These are phyloP conservation scores for Saccostrea cuccullata DNA, from an alignment of 1,140 invertebrate species.

Conservation along the genomic window DNA sequence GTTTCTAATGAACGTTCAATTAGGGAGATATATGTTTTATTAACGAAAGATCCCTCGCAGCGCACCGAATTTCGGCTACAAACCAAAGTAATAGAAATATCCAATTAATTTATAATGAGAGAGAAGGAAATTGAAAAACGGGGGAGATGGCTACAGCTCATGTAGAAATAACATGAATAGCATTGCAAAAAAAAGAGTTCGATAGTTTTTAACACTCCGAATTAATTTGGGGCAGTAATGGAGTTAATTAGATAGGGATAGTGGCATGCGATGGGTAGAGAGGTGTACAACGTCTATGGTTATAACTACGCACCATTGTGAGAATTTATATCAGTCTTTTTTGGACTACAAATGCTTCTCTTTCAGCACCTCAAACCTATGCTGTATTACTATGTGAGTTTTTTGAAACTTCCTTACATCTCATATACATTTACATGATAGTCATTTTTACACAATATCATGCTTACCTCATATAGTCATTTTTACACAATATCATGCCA, in stretches of 20 bases:
- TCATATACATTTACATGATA: no score
- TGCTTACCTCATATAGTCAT: constrained; percentile 94
- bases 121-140: constrained; percentile 37
- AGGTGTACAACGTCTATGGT: background rate
- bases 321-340: background rate
- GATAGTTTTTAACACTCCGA: constrained; percentile 37
- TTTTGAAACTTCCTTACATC: no score
- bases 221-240: constrained; percentile 34
- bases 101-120: constrained; percentile 45
- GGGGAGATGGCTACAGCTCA: constrained; percentile 12
- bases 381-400: no score
- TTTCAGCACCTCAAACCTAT: background rate
- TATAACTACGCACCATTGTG: background rate
- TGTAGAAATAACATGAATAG: constrained; percentile 32
- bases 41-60: constrained; percentile 42
- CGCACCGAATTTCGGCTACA: constrained; percentile 35
- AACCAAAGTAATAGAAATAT: constrained; percentile 37
- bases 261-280: background rate
- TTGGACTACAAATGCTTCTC: background rate
- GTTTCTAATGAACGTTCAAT: constrained; percentile 43
- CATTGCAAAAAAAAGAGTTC: background rate
- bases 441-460: constrained; percentile 96
- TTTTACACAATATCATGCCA: constrained; percentile 95
- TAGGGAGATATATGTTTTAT: constrained; percentile 44
- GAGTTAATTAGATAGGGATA: constrained; percentile 35